Conservation (phyloP, 2,797 vertebrate species). For the Enteromius trimaculatus region DNA sequence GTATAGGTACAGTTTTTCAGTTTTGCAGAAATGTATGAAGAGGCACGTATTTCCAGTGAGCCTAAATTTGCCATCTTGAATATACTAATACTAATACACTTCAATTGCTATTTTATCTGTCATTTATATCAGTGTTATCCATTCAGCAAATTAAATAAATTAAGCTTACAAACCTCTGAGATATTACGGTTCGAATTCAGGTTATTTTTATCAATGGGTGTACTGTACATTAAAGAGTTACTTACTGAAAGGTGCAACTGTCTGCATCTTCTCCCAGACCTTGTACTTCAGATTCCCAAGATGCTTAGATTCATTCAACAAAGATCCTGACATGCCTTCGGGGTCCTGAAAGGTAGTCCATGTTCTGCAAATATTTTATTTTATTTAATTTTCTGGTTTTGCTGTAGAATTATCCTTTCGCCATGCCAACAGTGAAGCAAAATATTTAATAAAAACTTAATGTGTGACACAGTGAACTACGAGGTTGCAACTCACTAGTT, state of each 20-base stretch:
- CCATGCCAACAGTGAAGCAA: not conserved
- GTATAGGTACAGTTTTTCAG: no score
- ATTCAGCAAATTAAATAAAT: not conserved
- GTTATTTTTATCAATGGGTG: not conserved
- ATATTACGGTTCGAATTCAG: not conserved
- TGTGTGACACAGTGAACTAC: not conserved
- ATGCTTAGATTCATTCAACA: slow-evolving; percentile 74
- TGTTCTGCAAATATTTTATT: slow-evolving; percentile 59
- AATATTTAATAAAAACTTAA: not conserved
- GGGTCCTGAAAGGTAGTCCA: slow-evolving; percentile 54
- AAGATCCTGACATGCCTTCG: slow-evolving; percentile 64
- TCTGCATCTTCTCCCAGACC: slow-evolving; percentile 76
- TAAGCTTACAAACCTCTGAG: not conserved
- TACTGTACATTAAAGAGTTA: slow-evolving; percentile 22
- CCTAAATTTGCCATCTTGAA: not conserved
- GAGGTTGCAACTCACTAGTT: not conserved
- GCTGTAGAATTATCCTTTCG: not conserved
- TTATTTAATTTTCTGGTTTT: not conserved
- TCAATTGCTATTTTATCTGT: not conserved
- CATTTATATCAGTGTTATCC: not conserved
- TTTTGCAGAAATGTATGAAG: no score
- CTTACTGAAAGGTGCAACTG: slow-evolving; percentile 74
- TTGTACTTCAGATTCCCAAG: slow-evolving; percentile 76
- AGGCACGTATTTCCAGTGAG: no score
- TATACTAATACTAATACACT: not conserved